A percentile compares a stretch with the other conserved stretches of the same genome.
phyloP scores from a whole-genome alignment of 2,888 invertebrate species.

The Amiota minor region DNA sequence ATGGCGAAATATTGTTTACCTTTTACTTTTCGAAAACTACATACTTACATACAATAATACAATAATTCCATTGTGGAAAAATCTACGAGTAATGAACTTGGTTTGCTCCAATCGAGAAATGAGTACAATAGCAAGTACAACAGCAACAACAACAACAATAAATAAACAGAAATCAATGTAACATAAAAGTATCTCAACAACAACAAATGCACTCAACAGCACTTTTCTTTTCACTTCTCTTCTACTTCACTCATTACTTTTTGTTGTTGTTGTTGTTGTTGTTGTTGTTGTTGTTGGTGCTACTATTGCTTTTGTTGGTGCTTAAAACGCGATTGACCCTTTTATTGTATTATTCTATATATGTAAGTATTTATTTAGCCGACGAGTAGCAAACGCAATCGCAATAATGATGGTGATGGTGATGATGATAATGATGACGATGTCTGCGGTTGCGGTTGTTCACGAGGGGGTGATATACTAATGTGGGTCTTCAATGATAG shows the following conservation, averaged over 20 bases:
- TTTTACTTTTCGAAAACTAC: constrained; percentile 45
- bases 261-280: too few species aligned
- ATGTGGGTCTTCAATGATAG: too few species aligned
- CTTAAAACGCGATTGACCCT: neutral
- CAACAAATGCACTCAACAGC: constrained; percentile 9
- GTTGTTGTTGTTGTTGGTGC: neutral
- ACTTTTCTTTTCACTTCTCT: neutral
- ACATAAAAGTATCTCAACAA: neutral
- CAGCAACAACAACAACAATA: too few species aligned
- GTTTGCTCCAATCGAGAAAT: constrained; percentile 5
- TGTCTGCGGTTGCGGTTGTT: neutral
- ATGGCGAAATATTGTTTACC: constrained; percentile 62
- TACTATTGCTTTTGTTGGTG: neutral
- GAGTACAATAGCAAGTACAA: too few species aligned
- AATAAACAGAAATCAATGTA: too few species aligned
- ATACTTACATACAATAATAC: constrained; percentile 25
- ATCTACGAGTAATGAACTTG: constrained; percentile 42
- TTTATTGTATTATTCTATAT: neutral
- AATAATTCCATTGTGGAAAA: constrained; percentile 33
- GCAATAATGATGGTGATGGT: too few species aligned
- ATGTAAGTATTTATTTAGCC: too few species aligned
- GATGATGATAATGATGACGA: neutral
- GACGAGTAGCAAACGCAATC: too few species aligned
- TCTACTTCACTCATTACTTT: too few species aligned
- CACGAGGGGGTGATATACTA: neutral